Base-by-base conservation (phyloP, 1,140 invertebrate species). In the Pararge aegeria region DNA sequence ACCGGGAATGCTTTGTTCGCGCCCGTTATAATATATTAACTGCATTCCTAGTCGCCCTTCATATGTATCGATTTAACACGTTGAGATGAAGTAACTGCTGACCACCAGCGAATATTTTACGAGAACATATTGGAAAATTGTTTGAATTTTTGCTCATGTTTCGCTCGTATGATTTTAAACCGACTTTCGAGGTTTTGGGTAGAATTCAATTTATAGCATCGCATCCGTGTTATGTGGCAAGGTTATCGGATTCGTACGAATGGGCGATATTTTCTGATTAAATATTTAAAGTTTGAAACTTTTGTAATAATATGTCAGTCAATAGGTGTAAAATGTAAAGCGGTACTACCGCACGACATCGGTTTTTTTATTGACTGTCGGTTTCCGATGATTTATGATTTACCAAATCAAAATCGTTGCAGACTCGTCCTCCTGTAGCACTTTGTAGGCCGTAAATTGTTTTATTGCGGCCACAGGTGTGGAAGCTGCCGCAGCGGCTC, bases 381-480 rank as follows among this genome's bases (percentile, higher is more conserved):
- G 58, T 21, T 54, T 54, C 61, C 61, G 69, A 67, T 58, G 68
- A 75, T 74, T 70, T 78, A 73, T 70, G 50, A 52, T 59, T 59
- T 56, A 50, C 61, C 67, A 75, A 73, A 74, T 70, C 57, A 63
- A 64, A 68, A 73, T 61, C 69, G 62, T 60, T 74, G 65, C 66
- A 75, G 78, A 69, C 68, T 67, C 24, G 27, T 48, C 56, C 16
- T 46, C 54, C 60, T 66, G 67, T 58, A 54, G 49, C 66, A 70
- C 69, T 83, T 79, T 72, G 70, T 75, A 66, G 68, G 68, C 71
- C 68, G 74, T 80, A 78, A 80, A 84, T 67, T 64, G 62, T 75
- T 86, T 87, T 83, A 84, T 71, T 74, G 61, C 75, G 73, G 62
- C 68, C 78, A 74, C 79, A 84, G 80, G 81, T 84, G 83, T 67